These are phyloP conservation scores for Cremastinae sp. DNA, from an alignment of 2,888 invertebrate genomes.

Conservation along the genomic window DNA sequence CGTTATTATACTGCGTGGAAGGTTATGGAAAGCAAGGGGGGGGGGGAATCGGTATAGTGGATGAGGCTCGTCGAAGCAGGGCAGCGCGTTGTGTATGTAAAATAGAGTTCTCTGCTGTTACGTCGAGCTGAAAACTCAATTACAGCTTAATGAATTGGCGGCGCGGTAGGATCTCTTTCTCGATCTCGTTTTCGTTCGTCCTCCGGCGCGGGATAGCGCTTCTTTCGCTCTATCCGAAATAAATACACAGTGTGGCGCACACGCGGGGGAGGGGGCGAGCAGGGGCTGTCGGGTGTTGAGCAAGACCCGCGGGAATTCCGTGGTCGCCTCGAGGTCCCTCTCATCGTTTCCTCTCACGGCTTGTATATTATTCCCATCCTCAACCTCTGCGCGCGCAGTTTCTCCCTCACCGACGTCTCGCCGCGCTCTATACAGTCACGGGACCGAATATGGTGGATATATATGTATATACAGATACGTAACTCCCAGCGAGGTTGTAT, in stretches of 20 bases:
- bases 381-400: conserved; percentile 19
- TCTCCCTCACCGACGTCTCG: neutral
- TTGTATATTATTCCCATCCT: too few relatives aligned
- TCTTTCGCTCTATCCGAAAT: conserved; percentile 22
- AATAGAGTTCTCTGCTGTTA: conserved; percentile 74
- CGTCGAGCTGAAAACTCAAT: conserved; percentile 80
- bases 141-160: conserved; percentile 80
- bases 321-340: conserved; percentile 51
- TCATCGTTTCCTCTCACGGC: conserved; percentile 29
- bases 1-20: too few relatives aligned
- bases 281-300: conserved; percentile 55
- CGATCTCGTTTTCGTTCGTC: conserved; percentile 25
- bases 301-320: conserved; percentile 64
- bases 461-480: conserved; percentile 6
- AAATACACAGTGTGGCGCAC: conserved; percentile 55
- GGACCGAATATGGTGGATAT: conserved; percentile 35
- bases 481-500: conserved; percentile 39
- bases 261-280: too few relatives aligned
- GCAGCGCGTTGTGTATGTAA: too few relatives aligned
- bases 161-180: conserved; percentile 57
- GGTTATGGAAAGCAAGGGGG: too few relatives aligned
- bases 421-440: conserved; percentile 37
- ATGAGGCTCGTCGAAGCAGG: too few relatives aligned
- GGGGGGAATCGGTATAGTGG: too few relatives aligned
- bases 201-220: too few relatives aligned